Base-by-base conservation (phyloP, 2,113 vertebrate genomes). In the Taurulus bubalis region DNA sequence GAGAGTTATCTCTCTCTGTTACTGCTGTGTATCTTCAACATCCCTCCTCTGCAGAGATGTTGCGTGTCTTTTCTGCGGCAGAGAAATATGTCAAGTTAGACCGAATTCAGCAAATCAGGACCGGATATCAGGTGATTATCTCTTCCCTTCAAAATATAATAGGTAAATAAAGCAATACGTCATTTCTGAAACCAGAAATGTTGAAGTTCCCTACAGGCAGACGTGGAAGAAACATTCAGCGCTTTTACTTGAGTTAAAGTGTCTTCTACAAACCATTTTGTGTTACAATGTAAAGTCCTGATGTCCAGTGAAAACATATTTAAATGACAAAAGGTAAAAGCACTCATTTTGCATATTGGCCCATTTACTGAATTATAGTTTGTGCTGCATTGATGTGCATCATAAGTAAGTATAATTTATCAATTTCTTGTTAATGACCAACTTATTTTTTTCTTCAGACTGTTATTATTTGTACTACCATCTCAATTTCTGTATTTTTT, bases 1-100 rank as follows among this genome's bases (percentile, higher is more conserved):
- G 30, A 32, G 30, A n/a, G n/a, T n/a, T n/a, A 3, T 26, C 67
- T 24, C 36, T 58, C 53, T 62, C 15, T 18, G 12, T 24, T 26
- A 28, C 18, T 45, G 63, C 15, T 45, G n/a, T 66, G 63, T 2
- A 24, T 66, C 63, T 45, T 18, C 45, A 47, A 6, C 45, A 18
- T 47, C 45, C 42, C 14, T 45, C 42, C 45, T 76, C 80, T 90
- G 86, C 86, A 83, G 83, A 87, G 67, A 72, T 12, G 71, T 64
- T 83, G 77, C 87, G 85, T 82, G 83, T 64, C 18, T 45, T 67
- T 20, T 10, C 49, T 84, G 77, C 84, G 83, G 90, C 77, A 87
- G 71, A 68, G 22, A 71, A 0, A 11, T 32, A 5, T 0, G 40
- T 70, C 32, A 88, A 77, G 53, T 38, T 16, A 1, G 0, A 2